phyloP scores from a whole-genome alignment of 2,888 invertebrate species.

The Odontothrips loti region DNA sequence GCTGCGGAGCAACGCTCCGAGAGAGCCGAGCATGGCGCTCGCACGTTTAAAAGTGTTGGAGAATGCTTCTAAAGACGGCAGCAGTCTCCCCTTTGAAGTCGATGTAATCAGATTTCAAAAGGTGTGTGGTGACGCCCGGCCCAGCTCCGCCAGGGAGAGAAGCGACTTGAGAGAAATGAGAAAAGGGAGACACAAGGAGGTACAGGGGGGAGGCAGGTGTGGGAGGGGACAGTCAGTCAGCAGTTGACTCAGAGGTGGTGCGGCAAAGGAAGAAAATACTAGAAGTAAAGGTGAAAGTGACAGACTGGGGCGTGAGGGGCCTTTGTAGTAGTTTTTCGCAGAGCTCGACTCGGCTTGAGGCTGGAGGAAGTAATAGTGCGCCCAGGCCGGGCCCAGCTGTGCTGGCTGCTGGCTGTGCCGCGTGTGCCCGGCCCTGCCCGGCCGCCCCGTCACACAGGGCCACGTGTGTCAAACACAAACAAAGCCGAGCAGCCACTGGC shows the following conservation, averaged over 20 bases:
- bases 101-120: neutral
- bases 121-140: neutral
- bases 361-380: constrained; percentile 1
- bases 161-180: neutral
- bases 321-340: neutral
- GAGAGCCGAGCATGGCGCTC: no score
- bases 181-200: neutral
- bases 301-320: neutral
- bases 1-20: no score
- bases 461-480: constrained; percentile 1
- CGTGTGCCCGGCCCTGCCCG: neutral
- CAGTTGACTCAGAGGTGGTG: no score
- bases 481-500: neutral
- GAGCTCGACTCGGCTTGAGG: neutral
- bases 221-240: neutral
- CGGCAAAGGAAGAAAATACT: neutral
- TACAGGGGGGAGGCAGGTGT: neutral
- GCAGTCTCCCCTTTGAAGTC: neutral
- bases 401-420: neutral
- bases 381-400: neutral
- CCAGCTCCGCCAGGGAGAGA: neutral
- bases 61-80: neutral
- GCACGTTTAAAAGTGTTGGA: no score
- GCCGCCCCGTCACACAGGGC: neutral
- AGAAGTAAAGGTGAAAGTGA: neutral